Evolutionary conservation across 2,888 invertebrate species (phyloP).

Genomic region (Leucophenga montana): DNA sequence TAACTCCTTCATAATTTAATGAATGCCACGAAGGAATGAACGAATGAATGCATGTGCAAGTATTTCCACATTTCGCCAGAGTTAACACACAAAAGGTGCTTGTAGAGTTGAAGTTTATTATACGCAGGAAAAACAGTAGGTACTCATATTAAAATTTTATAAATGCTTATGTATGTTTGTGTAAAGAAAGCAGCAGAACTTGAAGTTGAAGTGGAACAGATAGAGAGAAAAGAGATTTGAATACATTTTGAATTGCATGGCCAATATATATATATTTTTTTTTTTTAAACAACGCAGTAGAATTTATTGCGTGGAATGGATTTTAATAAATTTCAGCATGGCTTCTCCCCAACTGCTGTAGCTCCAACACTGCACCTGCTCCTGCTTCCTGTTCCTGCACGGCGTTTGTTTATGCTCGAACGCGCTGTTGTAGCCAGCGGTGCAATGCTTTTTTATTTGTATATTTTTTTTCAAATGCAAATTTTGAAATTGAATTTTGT

Average conservation of each 20-base stretch:
- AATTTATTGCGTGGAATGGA: slow-evolving; percentile 64
- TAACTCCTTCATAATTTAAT: too few relatives aligned
- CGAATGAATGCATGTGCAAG: too few relatives aligned
- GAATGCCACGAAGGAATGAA: too few relatives aligned
- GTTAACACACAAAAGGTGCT: too few relatives aligned
- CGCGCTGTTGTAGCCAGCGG: slow-evolving; percentile 32
- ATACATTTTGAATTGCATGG: not conserved
- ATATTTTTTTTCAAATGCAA: slow-evolving; percentile 51
- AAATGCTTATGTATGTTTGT: too few relatives aligned
- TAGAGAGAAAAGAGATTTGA: too few relatives aligned
- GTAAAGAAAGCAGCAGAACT: too few relatives aligned
- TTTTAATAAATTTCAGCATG: slow-evolving; percentile 62
- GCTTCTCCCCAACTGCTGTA: not conserved
- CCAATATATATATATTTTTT: not conserved
- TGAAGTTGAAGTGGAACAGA: too few relatives aligned
- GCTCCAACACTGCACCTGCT: not conserved
- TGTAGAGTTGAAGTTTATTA: too few relatives aligned
- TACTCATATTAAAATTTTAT: too few relatives aligned
- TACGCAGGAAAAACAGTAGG: too few relatives aligned
- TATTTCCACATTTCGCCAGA: too few relatives aligned
- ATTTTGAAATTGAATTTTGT: slow-evolving; percentile 60
- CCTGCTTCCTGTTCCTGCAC: not conserved
- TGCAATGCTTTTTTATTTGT: slow-evolving; percentile 22
- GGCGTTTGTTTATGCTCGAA: slow-evolving; percentile 36
- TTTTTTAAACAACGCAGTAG: not conserved